phyloP scores from a whole-genome alignment of 2,888 invertebrate species.

The Miltochrista miniata region DNA sequence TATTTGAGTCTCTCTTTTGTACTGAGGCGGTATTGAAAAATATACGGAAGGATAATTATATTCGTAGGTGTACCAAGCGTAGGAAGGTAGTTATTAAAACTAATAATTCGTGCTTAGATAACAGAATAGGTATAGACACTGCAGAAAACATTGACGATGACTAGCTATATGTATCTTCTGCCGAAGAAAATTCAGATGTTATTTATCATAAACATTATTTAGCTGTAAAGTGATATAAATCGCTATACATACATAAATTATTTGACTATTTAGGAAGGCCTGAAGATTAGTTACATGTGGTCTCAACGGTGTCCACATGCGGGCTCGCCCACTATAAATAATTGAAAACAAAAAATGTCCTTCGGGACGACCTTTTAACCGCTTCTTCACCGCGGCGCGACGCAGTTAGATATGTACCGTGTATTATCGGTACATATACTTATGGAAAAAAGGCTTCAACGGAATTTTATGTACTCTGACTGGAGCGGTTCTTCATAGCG shows the following conservation, averaged over 20 bases:
- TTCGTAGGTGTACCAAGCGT: conserved; percentile 56
- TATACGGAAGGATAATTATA: conserved; percentile 68
- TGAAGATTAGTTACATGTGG: conserved; percentile 41
- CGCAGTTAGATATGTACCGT: conserved; percentile 59
- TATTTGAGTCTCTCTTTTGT: conserved; percentile 63
- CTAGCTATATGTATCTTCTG: conserved; percentile 39
- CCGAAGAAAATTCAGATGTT: background rate
- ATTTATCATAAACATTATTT: conserved; percentile 1
- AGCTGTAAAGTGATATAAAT: conserved; percentile 7
- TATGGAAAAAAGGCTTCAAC: conserved; percentile 75
- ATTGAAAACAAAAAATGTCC: conserved; percentile 72
- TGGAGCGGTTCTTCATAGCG: conserved; percentile 77
- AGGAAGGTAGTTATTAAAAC: conserved; percentile 45
- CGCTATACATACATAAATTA: background rate
- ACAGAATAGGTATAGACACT: conserved; percentile 43
- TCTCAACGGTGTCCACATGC: conserved; percentile 50
- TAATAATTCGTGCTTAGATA: conserved; percentile 39
- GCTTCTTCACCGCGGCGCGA: conserved; percentile 45
- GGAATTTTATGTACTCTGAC: conserved; percentile 75
- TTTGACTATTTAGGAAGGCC: conserved; percentile 11
- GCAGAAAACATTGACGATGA: conserved; percentile 44
- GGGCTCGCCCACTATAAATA: conserved; percentile 51
- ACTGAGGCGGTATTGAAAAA: conserved; percentile 53
- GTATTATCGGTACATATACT: conserved; percentile 70
- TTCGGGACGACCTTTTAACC: conserved; percentile 73